These are phyloP conservation scores for Candidula unifasciata DNA, from an alignment of 2,888 invertebrate species.

Conservation along the genomic window DNA sequence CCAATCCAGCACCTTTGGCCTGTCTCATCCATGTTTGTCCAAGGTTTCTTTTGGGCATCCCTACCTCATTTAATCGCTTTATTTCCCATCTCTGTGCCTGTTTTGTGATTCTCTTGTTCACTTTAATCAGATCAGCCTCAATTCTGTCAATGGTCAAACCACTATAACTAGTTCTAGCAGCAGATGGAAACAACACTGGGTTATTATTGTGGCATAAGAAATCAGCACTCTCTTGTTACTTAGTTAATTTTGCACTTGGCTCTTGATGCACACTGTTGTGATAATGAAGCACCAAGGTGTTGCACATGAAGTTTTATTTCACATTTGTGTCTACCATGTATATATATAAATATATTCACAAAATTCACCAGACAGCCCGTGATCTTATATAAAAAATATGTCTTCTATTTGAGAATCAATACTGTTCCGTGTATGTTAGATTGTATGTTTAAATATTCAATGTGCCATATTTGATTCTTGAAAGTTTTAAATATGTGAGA, in stretches of 20 bases:
- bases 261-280: conserved; percentile 3
- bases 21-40: no score
- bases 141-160: neutral
- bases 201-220: neutral
- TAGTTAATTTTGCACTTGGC: neutral
- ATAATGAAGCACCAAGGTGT: conserved; percentile 20
- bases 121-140: neutral
- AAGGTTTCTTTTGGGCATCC: no score
- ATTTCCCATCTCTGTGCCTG: no score
- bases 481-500: no score
- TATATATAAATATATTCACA: neutral
- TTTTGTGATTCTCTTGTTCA: no score
- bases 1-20: no score
- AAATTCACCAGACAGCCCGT: neutral
- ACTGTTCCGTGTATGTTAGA: neutral
- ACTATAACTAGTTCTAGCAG: neutral
- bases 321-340: neutral
- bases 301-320: neutral
- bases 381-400: neutral
- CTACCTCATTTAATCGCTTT: no score
- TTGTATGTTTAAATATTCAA: neutral
- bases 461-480: no score
- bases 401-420: neutral
- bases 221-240: neutral
- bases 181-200: neutral